phyloP scores from a whole-genome alignment of 2,888 invertebrate species.

The Zootermopsis nevadensis region DNA sequence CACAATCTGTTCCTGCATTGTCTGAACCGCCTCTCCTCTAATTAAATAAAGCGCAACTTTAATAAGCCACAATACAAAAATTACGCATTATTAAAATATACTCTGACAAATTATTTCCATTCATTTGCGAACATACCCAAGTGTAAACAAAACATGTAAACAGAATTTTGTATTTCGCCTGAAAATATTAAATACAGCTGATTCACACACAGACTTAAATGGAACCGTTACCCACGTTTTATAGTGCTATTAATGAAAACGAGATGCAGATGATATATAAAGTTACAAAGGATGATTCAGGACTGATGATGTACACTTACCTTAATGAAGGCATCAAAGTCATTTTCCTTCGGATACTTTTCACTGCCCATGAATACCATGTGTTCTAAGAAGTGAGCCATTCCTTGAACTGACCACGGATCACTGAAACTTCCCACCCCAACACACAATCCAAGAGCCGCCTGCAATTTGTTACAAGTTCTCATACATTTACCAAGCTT shows the following conservation, averaged over 20 bases:
- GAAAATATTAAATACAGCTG: not conserved
- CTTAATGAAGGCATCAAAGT: conserved; percentile 83
- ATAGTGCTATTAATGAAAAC: too few species aligned
- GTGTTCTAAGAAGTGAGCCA: conserved; percentile 89
- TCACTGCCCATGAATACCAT: conserved; percentile 96
- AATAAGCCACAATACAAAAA: too few species aligned
- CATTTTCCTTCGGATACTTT: conserved; percentile 88
- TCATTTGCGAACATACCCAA: too few species aligned
- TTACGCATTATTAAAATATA: too few species aligned
- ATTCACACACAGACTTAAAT: not conserved
- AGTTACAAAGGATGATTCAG: not conserved
- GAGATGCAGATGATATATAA: too few species aligned
- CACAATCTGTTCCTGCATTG: conserved; percentile 90
- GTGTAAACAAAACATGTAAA: too few species aligned
- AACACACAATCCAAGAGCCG: conserved; percentile 81
- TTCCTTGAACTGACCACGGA: conserved; percentile 78
- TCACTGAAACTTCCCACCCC: conserved; percentile 85
- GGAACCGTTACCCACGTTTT: not conserved
- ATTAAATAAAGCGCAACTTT: conserved; percentile 52
- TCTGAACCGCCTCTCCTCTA: conserved; percentile 85
- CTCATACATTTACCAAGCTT: too few species aligned
- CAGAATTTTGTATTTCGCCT: too few species aligned
- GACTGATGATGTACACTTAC: conserved; percentile 59
- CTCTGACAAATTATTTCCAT: too few species aligned
- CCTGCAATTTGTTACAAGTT: conserved; percentile 60